These are phyloP conservation scores for Aspidapion aeneum DNA, from an alignment of 2,888 invertebrate genomes.

Conservation along the genomic window DNA sequence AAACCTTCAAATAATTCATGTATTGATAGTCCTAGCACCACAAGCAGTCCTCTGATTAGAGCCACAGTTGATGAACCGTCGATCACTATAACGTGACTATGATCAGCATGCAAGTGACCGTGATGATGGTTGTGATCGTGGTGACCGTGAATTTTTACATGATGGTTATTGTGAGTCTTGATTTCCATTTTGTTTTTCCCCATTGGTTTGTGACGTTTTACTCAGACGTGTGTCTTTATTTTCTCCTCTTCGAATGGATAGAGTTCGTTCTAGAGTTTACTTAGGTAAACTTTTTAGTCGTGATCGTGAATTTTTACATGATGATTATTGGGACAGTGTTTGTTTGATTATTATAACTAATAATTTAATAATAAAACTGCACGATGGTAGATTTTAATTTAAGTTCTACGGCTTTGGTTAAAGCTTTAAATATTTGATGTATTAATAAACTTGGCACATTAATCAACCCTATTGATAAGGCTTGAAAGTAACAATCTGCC, in stretches of 20 bases:
- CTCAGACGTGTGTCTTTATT: slow-evolving; percentile 10
- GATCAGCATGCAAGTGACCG: slow-evolving; percentile 29
- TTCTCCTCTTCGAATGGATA: slow-evolving; percentile 41
- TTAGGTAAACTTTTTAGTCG: no score
- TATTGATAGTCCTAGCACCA: slow-evolving; percentile 78
- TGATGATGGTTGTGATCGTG: slow-evolving; percentile 13
- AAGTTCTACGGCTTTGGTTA: no score
- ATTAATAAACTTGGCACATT: no score
- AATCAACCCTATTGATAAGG: no score
- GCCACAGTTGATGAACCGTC: slow-evolving; percentile 37
- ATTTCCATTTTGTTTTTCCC: slow-evolving; percentile 5
- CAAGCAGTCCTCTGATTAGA: slow-evolving; percentile 66
- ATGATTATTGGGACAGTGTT: no score
- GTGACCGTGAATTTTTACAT: slow-evolving; percentile 6
- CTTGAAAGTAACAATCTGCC: no score
- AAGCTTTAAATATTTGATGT: no score
- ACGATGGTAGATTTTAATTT: no score
- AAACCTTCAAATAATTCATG: slow-evolving; percentile 86
- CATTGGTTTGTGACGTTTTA: slow-evolving; percentile 10
- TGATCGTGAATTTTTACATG: no score
- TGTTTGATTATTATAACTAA: no score
- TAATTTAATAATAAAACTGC: no score
- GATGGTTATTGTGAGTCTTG: not conserved
- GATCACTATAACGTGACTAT: slow-evolving; percentile 36
- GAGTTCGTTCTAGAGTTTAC: slow-evolving; percentile 37